A percentile compares a stretch with the other conserved stretches of the same genome.
These are phyloP conservation scores for Carterocephalus palaemon DNA, from an alignment of 2,888 invertebrate genomes.

Conservation along the genomic window DNA sequence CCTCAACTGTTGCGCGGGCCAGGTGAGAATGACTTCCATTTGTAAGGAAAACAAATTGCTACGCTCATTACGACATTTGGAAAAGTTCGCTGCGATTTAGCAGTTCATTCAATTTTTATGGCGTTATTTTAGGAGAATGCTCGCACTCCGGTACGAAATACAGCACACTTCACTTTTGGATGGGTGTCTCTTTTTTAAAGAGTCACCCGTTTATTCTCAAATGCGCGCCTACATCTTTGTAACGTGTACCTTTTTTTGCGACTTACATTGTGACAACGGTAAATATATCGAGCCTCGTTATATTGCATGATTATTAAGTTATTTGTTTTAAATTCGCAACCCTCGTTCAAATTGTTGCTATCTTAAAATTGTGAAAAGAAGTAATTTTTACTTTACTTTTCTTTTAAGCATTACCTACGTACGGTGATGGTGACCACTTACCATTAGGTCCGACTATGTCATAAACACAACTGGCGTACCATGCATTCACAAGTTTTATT, in stretches of 20 bases:
- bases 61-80: conserved; percentile 62
- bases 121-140: conserved; percentile 20
- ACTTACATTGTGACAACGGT: conserved; percentile 8
- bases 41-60: conserved; percentile 68
- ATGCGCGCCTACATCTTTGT: conserved; percentile 15
- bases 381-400: too few species aligned
- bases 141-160: conserved; percentile 19
- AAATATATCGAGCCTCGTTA: too few species aligned
- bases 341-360: too few species aligned
- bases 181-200: conserved; percentile 15
- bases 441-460: too few species aligned
- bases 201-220: conserved; percentile 15
- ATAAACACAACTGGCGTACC: too few species aligned
- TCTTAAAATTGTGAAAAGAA: too few species aligned
- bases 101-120: conserved; percentile 56
- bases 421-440: too few species aligned
- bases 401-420: too few species aligned
- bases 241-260: conserved; percentile 14
- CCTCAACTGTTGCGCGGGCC: conserved; percentile 62
- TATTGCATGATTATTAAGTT: too few species aligned
- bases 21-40: conserved; percentile 62
- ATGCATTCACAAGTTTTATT: too few species aligned
- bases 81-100: conserved; percentile 60
- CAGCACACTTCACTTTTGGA: conserved; percentile 25
- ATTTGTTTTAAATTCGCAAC: too few species aligned